A percentile compares a stretch with the other conserved stretches of the same genome.
Conservation (phyloP, 2,797 vertebrate genomes). For the Mastacembelus armatus region DNA sequence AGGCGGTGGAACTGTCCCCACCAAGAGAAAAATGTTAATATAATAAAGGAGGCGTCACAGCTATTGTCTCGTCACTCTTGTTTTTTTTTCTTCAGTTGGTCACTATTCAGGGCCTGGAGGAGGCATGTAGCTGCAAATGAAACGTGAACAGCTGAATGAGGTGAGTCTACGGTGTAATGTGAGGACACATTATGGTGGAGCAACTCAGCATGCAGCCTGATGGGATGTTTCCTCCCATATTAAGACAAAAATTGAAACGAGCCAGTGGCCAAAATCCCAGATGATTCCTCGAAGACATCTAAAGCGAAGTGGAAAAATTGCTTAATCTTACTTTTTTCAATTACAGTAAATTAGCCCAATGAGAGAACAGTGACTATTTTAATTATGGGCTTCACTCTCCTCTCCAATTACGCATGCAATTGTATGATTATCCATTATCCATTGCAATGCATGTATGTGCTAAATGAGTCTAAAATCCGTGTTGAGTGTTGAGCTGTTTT, state of each 20-base stretch:
- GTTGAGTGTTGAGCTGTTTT: conserved; percentile 2
- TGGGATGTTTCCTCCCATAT: neutral
- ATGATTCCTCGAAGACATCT: conserved; percentile 4
- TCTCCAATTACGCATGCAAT: conserved; percentile 47
- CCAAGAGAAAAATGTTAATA: neutral
- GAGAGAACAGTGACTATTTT: conserved; percentile 44
- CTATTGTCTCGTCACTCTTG: neutral
- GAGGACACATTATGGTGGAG: neutral
- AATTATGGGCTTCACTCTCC: conserved; percentile 47
- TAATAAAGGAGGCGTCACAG: conserved; percentile 1
- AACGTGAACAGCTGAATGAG: neutral
- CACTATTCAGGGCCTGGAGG: neutral
- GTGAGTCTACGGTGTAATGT: neutral
- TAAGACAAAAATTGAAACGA: conserved; percentile 1
- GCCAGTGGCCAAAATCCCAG: conserved; percentile 15
- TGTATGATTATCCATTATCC: conserved; percentile 54
- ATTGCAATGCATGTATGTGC: conserved; percentile 42
- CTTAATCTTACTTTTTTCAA: conserved; percentile 33
- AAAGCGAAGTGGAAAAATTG: conserved; percentile 2
- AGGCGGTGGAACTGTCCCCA: conserved; percentile 3
- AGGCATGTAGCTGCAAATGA: neutral
- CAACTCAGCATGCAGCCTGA: neutral
- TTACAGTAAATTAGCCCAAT: conserved; percentile 51
- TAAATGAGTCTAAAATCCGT: conserved; percentile 28
- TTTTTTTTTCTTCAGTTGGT: neutral